phyloP scores from a whole-genome alignment of 2,113 vertebrate genomes.

The Anoplopoma fimbria region DNA sequence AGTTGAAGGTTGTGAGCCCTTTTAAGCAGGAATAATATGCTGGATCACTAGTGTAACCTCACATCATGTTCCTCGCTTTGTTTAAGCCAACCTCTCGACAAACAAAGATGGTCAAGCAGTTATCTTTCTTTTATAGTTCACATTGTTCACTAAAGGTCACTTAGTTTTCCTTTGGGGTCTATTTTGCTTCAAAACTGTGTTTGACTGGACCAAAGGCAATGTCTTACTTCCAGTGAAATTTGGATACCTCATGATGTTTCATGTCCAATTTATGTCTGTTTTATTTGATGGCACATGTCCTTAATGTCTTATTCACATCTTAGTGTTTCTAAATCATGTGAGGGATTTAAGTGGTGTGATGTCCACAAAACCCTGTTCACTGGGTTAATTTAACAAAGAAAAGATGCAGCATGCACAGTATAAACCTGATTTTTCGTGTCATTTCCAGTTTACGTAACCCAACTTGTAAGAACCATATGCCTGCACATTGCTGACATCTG shows the following conservation, averaged over 20 bases:
- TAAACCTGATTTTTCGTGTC: constrained; percentile 50
- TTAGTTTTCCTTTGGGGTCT: background rate
- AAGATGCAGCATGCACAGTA: background rate
- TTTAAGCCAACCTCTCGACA: constrained; percentile 26
- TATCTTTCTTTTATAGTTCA: constrained; percentile 20
- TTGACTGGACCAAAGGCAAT: background rate
- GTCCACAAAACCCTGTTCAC: background rate
- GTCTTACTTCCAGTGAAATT: background rate
- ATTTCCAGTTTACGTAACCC: constrained; percentile 56
- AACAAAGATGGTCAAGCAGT: constrained; percentile 26
- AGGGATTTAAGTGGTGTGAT: background rate
- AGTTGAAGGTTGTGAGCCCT: constrained; percentile 68
- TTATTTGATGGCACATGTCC: background rate
- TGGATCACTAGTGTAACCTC: constrained; percentile 39
- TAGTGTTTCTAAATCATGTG: background rate
- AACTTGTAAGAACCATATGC: constrained; percentile 68
- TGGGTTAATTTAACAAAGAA: background rate
- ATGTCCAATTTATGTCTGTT: background rate
- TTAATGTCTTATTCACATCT: background rate
- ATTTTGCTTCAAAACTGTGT: background rate
- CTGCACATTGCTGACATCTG: constrained; percentile 69
- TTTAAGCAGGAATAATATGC: constrained; percentile 57
- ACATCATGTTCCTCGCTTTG: constrained; percentile 33
- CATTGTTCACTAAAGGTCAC: constrained; percentile 5
- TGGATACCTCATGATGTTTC: background rate